A percentile compares a stretch with the other conserved stretches of the same genome.
Conservation (phyloP, 2,888 invertebrate species). For the Agapostemon virescens region DNA sequence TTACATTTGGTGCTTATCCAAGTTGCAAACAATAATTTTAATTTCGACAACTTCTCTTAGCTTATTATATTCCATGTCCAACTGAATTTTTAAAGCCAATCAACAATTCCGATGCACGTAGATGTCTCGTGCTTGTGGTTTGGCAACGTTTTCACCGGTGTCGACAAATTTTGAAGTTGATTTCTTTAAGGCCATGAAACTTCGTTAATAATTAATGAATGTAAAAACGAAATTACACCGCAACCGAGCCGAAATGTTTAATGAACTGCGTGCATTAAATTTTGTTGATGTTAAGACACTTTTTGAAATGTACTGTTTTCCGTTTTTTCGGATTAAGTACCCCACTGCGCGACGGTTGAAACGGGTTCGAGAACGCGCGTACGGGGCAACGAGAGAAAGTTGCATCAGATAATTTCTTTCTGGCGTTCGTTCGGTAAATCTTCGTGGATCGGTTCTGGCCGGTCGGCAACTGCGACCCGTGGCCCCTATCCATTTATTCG, state of each 20-base stretch:
- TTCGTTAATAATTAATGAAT: neutral
- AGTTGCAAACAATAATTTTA: no score
- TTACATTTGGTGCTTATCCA: no score
- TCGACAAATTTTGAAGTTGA: no score
- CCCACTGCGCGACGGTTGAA: neutral
- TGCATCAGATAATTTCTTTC: conserved; percentile 41
- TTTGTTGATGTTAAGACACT: neutral
- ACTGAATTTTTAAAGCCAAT: no score
- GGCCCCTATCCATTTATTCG: conserved; percentile 48
- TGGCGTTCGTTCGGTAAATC: conserved; percentile 43
- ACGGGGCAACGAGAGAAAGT: conserved; percentile 3
- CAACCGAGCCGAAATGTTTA: neutral
- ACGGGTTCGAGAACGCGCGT: conserved; percentile 5
- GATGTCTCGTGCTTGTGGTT: no score
- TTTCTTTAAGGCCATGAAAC: no score
- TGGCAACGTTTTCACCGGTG: no score
- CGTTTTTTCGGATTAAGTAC: neutral
- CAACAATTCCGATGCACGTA: no score
- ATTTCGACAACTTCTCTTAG: no score
- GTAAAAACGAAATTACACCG: neutral
- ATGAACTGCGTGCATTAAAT: neutral
- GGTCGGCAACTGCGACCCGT: conserved; percentile 26
- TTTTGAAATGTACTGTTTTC: neutral
- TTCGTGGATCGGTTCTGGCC: conserved; percentile 44
- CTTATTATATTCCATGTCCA: no score